Conservation (phyloP, 1,140 invertebrate genomes). For the Chymomyza costata region DNA sequence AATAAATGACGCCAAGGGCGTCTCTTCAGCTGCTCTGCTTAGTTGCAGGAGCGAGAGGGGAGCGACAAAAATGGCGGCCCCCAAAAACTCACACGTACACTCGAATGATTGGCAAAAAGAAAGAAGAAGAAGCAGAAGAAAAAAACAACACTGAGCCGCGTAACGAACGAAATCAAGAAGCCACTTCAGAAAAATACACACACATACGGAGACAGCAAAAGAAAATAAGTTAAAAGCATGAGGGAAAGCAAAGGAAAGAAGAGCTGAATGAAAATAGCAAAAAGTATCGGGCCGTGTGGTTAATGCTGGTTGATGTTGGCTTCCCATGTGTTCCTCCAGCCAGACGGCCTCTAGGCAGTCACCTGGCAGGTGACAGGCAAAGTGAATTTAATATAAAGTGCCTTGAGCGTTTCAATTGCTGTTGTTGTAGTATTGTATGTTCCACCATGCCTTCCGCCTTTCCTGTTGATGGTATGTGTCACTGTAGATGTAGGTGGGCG, state of each 20-base stretch:
- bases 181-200: conserved; percentile 25
- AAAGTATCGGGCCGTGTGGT: conserved; percentile 1
- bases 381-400: conserved; percentile 57
- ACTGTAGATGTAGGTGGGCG: too few species aligned
- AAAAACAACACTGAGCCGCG: conserved; percentile 39
- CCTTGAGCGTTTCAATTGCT: conserved; percentile 45
- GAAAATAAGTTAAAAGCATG: background rate
- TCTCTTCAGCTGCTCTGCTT: too few species aligned
- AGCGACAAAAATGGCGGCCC: too few species aligned
- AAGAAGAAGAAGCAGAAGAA: background rate
- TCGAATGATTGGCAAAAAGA: background rate
- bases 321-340: conserved; percentile 22
- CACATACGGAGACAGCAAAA: background rate
- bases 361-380: conserved; percentile 45
- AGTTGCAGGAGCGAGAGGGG: too few species aligned
- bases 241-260: background rate
- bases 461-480: too few species aligned
- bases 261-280: conserved; percentile 19
- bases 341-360: background rate
- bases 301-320: background rate
- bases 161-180: conserved; percentile 54
- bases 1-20: conserved; percentile 39
- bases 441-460: too few species aligned
- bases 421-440: background rate
- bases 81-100: conserved; percentile 1